Conservation (phyloP, 2,888 invertebrate genomes). For the Crematogaster levior region DNA sequence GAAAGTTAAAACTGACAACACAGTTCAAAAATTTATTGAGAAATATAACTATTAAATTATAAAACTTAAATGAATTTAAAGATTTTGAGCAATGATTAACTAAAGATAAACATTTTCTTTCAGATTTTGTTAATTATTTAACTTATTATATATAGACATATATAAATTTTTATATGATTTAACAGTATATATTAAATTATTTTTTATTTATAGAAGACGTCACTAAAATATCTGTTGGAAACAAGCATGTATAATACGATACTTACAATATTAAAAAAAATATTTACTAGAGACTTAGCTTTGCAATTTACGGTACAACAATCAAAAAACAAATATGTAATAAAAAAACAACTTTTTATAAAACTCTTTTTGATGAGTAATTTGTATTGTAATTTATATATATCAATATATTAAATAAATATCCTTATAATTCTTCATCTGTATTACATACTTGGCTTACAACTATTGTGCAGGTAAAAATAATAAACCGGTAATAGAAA, state of each 20-base stretch:
- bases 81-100: neutral
- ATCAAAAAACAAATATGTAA: neutral
- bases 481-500: neutral
- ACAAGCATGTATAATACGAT: neutral
- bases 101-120: neutral
- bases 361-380: neutral
- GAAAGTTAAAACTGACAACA: neutral
- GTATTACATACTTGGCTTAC: neutral
- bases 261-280: neutral
- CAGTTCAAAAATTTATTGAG: neutral
- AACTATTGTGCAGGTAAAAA: neutral
- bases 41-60: constrained; percentile 2
- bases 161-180: neutral
- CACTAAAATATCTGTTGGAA: neutral
- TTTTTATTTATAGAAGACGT: neutral
- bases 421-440: neutral
- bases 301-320: neutral
- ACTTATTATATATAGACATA: neutral
- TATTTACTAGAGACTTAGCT: neutral
- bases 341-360: neutral
- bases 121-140: constrained; percentile 9
- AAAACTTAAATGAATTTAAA: neutral
- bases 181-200: too few species aligned
- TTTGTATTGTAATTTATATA: neutral
- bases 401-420: neutral